phyloP scores from a whole-genome alignment of 2,888 invertebrate genomes.

The Gymnoscelis rufifasciata region DNA sequence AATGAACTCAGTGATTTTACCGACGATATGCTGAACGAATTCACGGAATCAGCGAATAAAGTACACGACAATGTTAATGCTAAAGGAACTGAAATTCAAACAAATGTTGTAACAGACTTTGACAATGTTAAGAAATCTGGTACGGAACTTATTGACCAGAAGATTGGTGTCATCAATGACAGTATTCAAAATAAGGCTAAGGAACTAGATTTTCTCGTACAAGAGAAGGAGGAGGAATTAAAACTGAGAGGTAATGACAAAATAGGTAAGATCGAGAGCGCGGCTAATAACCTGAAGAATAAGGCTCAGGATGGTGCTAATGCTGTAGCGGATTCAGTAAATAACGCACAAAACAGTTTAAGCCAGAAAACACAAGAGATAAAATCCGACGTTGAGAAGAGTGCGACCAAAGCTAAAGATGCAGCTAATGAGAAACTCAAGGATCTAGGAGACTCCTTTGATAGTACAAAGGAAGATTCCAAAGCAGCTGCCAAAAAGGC shows the following conservation, averaged over 20 bases:
- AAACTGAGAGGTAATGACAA: conserved; percentile 47
- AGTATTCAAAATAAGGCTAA: conserved; percentile 58
- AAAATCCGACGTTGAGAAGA: conserved; percentile 45
- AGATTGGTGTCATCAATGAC: conserved; percentile 51
- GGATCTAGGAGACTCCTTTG: conserved; percentile 51
- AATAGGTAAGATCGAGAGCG: conserved; percentile 41
- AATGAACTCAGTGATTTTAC: conserved; percentile 40
- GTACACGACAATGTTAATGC: conserved; percentile 40
- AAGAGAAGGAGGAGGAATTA: conserved; percentile 59
- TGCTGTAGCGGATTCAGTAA: conserved; percentile 43
- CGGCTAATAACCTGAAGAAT: conserved; percentile 46
- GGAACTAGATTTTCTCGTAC: conserved; percentile 59
- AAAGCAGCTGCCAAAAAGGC: conserved; percentile 49
- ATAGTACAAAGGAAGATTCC: conserved; percentile 50
- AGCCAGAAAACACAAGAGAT: conserved; percentile 48
- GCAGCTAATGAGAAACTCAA: conserved; percentile 49
- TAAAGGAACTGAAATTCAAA: conserved; percentile 41
- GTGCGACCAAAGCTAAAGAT: conserved; percentile 45
- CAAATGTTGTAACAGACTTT: conserved; percentile 42
- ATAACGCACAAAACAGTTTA: conserved; percentile 45
- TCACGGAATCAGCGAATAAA: conserved; percentile 43
- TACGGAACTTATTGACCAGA: conserved; percentile 51
- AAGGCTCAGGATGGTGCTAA: conserved; percentile 55
- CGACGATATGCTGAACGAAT: conserved; percentile 42
- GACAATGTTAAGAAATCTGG: conserved; percentile 44